Conservation (phyloP, 2,113 vertebrate genomes). For the Aphelocoma coerulescens region DNA sequence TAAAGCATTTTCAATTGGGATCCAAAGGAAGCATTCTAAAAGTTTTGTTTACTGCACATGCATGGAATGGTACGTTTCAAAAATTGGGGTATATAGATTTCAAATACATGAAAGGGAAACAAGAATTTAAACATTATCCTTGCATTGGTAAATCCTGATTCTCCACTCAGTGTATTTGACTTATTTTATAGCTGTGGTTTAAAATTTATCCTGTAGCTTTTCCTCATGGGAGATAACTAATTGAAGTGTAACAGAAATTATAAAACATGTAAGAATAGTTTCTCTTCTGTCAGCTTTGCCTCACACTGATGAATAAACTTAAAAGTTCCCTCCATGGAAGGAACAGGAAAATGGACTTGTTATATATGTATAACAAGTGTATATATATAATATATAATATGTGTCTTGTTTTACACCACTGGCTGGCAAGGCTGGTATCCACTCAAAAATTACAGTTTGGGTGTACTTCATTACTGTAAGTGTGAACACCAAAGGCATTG, state of each 20-base stretch:
- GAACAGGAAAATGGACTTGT: neutral
- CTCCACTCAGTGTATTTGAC: neutral
- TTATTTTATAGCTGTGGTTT: neutral
- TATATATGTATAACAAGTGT: too few relatives aligned
- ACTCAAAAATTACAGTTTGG: neutral
- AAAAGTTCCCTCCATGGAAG: neutral
- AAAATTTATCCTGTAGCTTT: neutral
- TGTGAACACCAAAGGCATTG: neutral
- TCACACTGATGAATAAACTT: neutral
- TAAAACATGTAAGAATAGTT: neutral
- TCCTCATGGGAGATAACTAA: neutral
- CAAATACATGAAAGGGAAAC: neutral
- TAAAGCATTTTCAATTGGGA: neutral
- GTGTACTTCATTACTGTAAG: neutral
- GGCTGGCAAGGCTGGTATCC: neutral
- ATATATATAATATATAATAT: too few relatives aligned
- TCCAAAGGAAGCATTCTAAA: neutral
- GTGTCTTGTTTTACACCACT: neutral
- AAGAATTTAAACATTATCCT: neutral
- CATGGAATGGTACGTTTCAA: neutral
- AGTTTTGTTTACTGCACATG: neutral
- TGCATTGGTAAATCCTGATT: neutral
- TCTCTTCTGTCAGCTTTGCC: neutral
- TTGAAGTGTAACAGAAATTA: neutral
- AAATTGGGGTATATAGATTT: neutral